Percentiles rank a stretch among this genome's conserved stretches.
phyloP scores from a whole-genome alignment of 2,797 vertebrate genomes.

The Sebastes kiyomatsui region DNA sequence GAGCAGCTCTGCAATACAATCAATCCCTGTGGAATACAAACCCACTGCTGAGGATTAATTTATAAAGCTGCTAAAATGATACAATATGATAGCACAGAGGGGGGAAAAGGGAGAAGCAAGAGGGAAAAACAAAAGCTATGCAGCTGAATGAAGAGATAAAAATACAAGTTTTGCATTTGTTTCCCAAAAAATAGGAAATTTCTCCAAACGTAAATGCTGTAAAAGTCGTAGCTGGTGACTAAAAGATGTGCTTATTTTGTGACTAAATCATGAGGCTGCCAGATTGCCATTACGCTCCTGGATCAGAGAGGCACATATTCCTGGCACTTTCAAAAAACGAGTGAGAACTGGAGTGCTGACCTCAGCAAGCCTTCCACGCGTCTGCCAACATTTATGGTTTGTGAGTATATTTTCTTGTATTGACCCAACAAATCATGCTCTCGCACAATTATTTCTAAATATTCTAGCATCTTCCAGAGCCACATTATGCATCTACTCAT shows the following conservation, averaged over 20 bases:
- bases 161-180: conserved; percentile 12
- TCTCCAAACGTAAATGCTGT: conserved; percentile 42
- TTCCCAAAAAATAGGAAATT: conserved; percentile 25
- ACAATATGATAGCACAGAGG: conserved; percentile 45
- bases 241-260: conserved; percentile 42
- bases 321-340: conserved; percentile 64
- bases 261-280: conserved; percentile 68
- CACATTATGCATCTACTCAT: conserved; percentile 41
- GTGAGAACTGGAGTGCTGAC: conserved; percentile 65
- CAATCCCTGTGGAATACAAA: conserved; percentile 57
- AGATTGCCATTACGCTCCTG: conserved; percentile 59
- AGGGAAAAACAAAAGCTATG: conserved; percentile 48
- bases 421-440: conserved; percentile 70
- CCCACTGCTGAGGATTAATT: conserved; percentile 66
- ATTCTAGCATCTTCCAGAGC: conserved; percentile 30
- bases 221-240: conserved; percentile 35
- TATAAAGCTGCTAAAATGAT: conserved; percentile 70
- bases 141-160: conserved; percentile 32
- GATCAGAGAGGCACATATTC: conserved; percentile 66
- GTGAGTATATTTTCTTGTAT: conserved; percentile 65
- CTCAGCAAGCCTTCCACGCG: conserved; percentile 56
- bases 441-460: conserved; percentile 38
- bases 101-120: not conserved
- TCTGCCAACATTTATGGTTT: conserved; percentile 64
- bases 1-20: conserved; percentile 52